Conservation (phyloP, 2,797 vertebrate genomes). For the Eremophila alpestris region DNA sequence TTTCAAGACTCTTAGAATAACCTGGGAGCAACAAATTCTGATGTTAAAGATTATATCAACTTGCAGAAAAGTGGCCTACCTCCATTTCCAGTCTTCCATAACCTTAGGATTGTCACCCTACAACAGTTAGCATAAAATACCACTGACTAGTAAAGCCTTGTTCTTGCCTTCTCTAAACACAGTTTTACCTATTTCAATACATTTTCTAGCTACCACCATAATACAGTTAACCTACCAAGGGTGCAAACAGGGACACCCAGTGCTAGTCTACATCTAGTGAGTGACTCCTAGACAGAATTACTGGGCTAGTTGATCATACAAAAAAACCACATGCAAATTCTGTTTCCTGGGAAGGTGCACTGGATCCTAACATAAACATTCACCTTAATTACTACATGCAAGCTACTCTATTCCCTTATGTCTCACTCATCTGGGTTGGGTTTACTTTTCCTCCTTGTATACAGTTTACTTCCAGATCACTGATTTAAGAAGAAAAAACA, state of each 20-base stretch:
- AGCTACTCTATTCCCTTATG: background rate
- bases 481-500: background rate
- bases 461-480: background rate
- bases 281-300: background rate
- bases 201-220: constrained; percentile 22
- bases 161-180: background rate
- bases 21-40: background rate
- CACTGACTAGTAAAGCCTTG: background rate
- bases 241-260: background rate
- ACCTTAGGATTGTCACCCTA: constrained; percentile 44
- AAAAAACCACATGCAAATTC: background rate
- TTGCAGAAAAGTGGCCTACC: constrained; percentile 7
- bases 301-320: background rate
- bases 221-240: background rate
- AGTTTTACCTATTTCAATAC: background rate
- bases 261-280: background rate
- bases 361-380: background rate
- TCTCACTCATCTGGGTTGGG: background rate
- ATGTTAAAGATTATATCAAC: background rate
- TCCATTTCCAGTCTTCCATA: background rate
- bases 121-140: background rate
- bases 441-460: background rate
- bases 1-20: background rate
- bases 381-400: background rate
- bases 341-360: background rate